phyloP scores from a whole-genome alignment of 2,888 invertebrate genomes.

The Xestia xanthographa region DNA sequence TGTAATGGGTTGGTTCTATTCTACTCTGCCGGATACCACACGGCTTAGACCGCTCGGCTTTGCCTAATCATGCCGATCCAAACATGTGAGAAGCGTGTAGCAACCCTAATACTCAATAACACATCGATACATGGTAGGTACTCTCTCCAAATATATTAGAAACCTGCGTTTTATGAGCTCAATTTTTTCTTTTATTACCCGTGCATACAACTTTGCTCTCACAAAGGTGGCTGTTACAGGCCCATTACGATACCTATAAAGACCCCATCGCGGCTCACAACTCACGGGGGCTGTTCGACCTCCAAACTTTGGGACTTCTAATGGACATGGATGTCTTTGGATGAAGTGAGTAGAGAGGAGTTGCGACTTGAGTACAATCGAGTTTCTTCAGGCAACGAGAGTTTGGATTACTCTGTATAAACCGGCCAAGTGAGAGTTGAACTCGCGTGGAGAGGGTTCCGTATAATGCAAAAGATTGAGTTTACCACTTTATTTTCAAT shows the following conservation, averaged over 20 bases:
- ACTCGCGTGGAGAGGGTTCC: too few species aligned
- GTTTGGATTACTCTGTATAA: not conserved
- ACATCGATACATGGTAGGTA: conserved; percentile 30
- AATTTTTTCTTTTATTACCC: conserved; percentile 51
- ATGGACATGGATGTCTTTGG: conserved; percentile 52
- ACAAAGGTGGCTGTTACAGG: conserved; percentile 51
- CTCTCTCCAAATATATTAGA: conserved; percentile 35
- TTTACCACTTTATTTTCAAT: too few species aligned
- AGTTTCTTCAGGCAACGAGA: not conserved
- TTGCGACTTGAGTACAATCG: conserved; percentile 1
- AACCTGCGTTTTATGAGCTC: conserved; percentile 55
- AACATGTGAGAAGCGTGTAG: not conserved
- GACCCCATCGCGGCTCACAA: conserved; percentile 46
- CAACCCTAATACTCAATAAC: conserved; percentile 22
- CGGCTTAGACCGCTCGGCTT: not conserved
- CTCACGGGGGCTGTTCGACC: conserved; percentile 36
- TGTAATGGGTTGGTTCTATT: too few species aligned
- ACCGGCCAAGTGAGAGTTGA: too few species aligned
- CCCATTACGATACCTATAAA: conserved; percentile 55
- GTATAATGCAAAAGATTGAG: too few species aligned
- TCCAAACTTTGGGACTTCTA: conserved; percentile 53
- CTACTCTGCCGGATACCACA: too few species aligned
- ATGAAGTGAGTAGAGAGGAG: conserved; percentile 13
- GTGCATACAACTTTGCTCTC: conserved; percentile 59
- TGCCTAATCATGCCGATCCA: not conserved